phyloP scores from a whole-genome alignment of 1,140 invertebrate species.

The Ylistrum balloti region DNA sequence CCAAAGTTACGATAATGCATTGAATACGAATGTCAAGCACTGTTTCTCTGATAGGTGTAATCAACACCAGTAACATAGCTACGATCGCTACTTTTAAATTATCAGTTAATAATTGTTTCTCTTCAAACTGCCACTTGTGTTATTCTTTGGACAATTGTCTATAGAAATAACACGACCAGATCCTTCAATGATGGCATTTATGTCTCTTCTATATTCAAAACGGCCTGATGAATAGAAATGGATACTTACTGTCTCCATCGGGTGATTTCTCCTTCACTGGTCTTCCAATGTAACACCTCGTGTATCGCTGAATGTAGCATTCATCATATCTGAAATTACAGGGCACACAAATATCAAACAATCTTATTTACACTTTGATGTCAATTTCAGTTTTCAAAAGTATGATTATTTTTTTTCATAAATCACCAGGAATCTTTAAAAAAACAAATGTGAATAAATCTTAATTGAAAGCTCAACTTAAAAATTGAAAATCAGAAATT shows the following conservation, averaged over 20 bases:
- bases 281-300: not conserved
- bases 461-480: too few species aligned
- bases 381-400: not conserved
- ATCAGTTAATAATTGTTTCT: slow-evolving; percentile 29
- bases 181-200: not conserved
- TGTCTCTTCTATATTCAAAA: not conserved
- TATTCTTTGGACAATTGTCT: not conserved
- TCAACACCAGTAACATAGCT: not conserved
- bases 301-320: not conserved
- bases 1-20: not conserved
- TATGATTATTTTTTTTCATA: too few species aligned
- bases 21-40: not conserved
- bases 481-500: too few species aligned
- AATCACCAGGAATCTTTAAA: too few species aligned
- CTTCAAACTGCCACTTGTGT: slow-evolving; percentile 16
- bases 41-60: slow-evolving; percentile 13
- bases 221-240: not conserved
- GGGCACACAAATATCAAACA: not conserved
- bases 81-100: not conserved
- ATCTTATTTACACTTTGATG: not conserved
- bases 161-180: not conserved
- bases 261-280: not conserved
- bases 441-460: too few species aligned
- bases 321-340: not conserved
- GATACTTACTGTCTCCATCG: not conserved